Percentiles rank a stretch among this genome's conserved stretches.
Conservation (phyloP, 2,797 vertebrate genomes). For the Chelon labrosus region DNA sequence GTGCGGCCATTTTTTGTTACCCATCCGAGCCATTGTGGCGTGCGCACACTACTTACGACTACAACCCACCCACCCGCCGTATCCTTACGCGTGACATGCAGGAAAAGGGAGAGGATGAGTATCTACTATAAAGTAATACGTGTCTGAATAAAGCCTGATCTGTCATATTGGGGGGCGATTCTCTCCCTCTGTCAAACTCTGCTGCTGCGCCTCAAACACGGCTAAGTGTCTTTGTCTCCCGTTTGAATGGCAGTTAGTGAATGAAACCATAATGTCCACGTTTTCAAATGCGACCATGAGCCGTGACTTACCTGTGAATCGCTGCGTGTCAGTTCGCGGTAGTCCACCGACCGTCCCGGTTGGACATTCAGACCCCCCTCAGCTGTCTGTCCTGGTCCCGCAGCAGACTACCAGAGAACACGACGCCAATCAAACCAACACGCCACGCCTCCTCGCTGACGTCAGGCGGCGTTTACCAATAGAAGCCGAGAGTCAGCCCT, state of each 20-base stretch:
- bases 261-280: conserved; percentile 11
- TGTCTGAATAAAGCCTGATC: conserved; percentile 24
- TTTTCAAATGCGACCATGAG: background rate
- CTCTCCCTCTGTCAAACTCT: conserved; percentile 71
- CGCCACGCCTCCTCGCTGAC: conserved; percentile 59
- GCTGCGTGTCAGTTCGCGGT: conserved; percentile 47
- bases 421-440: conserved; percentile 75
- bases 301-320: conserved; percentile 70
- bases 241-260: conserved; percentile 1
- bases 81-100: conserved; percentile 19
- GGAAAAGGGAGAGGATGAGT: conserved; percentile 18
- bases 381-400: conserved; percentile 81
- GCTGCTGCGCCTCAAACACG: conserved; percentile 54
- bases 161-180: conserved; percentile 26
- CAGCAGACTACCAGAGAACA: conserved; percentile 77
- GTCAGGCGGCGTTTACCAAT: conserved; percentile 64
- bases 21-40: conserved; percentile 70
- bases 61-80: conserved; percentile 31
- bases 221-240: conserved; percentile 67
- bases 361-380: conserved; percentile 76
- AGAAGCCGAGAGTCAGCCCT: conserved; percentile 20
- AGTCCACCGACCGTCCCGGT: conserved; percentile 70
- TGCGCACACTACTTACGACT: conserved; percentile 44
- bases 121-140: conserved; percentile 3
- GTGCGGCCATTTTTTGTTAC: conserved; percentile 84